Conservation (phyloP, 2,888 invertebrate genomes). For the Seira ritae region DNA sequence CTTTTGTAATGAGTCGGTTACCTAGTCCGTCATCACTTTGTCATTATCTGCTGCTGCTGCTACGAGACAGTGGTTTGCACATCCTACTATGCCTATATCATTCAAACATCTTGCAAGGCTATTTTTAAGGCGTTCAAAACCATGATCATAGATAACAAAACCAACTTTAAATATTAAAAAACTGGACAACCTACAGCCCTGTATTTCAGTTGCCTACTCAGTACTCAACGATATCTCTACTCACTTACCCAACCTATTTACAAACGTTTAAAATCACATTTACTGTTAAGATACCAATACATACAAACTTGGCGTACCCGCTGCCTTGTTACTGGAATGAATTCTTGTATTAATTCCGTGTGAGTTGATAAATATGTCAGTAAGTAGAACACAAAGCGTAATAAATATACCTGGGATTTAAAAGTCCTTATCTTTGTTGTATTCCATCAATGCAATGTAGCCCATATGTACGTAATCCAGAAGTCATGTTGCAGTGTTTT, state of each 20-base stretch:
- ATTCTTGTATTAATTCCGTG: background rate
- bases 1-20: slow-evolving; percentile 64
- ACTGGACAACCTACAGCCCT: background rate
- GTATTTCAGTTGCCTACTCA: too few relatives aligned
- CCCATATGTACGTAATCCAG: slow-evolving; percentile 57
- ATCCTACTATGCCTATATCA: too few relatives aligned
- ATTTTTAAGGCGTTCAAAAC: slow-evolving; percentile 34
- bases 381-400: too few relatives aligned
- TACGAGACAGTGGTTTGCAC: slow-evolving; percentile 26
- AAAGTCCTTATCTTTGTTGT: background rate
- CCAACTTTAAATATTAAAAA: background rate
- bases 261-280: too few relatives aligned
- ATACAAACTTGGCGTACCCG: too few relatives aligned
- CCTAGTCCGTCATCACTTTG: too few relatives aligned
- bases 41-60: slow-evolving; percentile 54
- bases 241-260: too few relatives aligned
- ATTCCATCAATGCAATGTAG: too few relatives aligned
- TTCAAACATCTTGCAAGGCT: slow-evolving; percentile 14
- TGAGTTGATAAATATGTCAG: background rate
- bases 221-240: too few relatives aligned
- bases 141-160: slow-evolving; percentile 1
- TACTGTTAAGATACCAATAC: too few relatives aligned
- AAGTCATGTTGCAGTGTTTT: slow-evolving; percentile 48
- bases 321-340: background rate
- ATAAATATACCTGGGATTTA: background rate